Percentiles rank a stretch among this genome's conserved stretches.
Conservation (phyloP, 1,140 invertebrate species). For the Tetramorium simillimum region DNA sequence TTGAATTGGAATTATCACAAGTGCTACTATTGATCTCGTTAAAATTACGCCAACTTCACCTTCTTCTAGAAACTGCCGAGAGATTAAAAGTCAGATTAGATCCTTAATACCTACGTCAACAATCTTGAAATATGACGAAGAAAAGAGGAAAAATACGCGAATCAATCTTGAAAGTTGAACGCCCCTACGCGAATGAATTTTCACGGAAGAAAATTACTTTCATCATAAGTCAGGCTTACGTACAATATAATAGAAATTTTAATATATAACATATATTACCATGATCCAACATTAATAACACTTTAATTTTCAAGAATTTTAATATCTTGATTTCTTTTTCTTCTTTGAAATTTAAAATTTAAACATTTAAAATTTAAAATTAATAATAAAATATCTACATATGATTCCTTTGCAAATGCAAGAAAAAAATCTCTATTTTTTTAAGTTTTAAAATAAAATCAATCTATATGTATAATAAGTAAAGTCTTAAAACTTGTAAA, state of each 20-base stretch:
- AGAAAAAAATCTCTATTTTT: neutral
- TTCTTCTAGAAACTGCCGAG: neutral
- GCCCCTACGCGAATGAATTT: neutral
- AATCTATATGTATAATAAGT: neutral
- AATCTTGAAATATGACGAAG: constrained; percentile 6
- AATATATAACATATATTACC: neutral
- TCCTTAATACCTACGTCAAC: constrained; percentile 16
- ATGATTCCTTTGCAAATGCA: neutral
- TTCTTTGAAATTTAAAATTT: neutral
- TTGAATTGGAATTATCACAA: constrained; percentile 1
- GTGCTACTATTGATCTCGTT: constrained; percentile 13
- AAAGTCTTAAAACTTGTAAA: neutral
- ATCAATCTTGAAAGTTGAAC: constrained; percentile 7
- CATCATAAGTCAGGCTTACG: neutral
- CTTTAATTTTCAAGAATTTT: neutral
- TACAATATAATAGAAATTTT: neutral
- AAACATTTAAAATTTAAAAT: neutral
- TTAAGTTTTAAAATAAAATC: neutral
- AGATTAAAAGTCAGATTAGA: constrained; percentile 35
- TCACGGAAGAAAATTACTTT: neutral
- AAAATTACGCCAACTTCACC: neutral
- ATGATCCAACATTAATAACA: neutral
- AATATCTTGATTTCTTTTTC: neutral
- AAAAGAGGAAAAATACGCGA: constrained; percentile 11
- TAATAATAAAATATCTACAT: too few relatives aligned